Conservation (phyloP, 2,797 vertebrate species). For the Sebastes diploproa region DNA sequence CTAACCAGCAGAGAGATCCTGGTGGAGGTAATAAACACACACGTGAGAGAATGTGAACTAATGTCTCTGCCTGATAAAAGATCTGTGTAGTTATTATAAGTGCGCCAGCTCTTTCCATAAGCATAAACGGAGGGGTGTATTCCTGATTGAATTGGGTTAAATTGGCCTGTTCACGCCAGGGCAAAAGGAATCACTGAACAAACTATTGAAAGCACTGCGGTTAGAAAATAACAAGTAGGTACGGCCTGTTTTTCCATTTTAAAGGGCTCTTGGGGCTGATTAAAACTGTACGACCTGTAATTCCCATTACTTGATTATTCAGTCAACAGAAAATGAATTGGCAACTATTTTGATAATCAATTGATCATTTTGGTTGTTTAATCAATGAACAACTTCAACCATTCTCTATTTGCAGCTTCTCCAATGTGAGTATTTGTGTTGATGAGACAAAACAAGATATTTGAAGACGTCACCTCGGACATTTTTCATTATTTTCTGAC, state of each 20-base stretch:
- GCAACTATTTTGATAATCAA: neutral
- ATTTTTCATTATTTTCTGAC: neutral
- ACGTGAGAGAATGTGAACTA: neutral
- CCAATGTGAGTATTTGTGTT: neutral
- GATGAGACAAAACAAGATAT: neutral
- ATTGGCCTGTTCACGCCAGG: neutral
- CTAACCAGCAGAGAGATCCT: conserved; percentile 85
- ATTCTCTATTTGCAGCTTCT: neutral
- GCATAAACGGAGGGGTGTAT: neutral
- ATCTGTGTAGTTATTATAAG: neutral
- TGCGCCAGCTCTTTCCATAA: neutral
- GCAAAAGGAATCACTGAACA: neutral
- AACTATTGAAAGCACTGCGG: neutral
- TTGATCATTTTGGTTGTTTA: neutral
- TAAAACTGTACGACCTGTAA: neutral
- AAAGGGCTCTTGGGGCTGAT: neutral
- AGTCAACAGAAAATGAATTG: neutral
- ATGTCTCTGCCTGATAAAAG: neutral
- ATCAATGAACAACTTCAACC: neutral
- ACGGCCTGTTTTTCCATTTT: neutral
- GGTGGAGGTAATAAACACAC: conserved; percentile 77
- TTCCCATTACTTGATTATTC: neutral
- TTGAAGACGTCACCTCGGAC: neutral
- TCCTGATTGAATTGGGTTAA: neutral
- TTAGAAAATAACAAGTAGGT: neutral